These are phyloP conservation scores for Amphiprion ocellaris DNA, from an alignment of 2,113 vertebrate genomes.

Conservation along the genomic window DNA sequence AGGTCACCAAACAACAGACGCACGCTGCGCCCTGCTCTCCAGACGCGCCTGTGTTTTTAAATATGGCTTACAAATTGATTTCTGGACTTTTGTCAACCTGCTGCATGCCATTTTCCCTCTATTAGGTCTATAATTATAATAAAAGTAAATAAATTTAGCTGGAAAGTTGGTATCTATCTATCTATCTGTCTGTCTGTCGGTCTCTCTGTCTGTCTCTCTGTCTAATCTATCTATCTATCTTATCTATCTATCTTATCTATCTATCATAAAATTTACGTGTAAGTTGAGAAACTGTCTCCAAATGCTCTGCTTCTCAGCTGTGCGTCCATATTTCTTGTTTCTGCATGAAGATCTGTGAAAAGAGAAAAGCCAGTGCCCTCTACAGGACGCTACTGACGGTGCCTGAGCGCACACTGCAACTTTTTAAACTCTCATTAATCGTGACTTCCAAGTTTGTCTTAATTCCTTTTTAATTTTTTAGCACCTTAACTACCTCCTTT, in stretches of 20 bases:
- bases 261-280: background rate
- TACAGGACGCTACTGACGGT: slow-evolving; percentile 63
- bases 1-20: slow-evolving; percentile 52
- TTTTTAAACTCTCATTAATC: background rate
- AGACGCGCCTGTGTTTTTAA: slow-evolving; percentile 31
- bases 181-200: background rate
- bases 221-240: background rate
- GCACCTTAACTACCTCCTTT: background rate
- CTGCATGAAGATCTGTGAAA: slow-evolving; percentile 46
- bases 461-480: background rate
- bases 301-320: background rate
- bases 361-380: slow-evolving; percentile 81
- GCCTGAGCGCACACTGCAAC: background rate
- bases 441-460: background rate
- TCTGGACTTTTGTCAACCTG: slow-evolving; percentile 22
- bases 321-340: background rate
- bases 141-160: too few relatives aligned
- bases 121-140: background rate
- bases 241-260: slow-evolving; percentile 16
- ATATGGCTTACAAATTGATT: slow-evolving; percentile 36
- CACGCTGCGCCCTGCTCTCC: background rate
- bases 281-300: slow-evolving; percentile 23
- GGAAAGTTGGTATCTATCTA: background rate
- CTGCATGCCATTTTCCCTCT: background rate
- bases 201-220: too few relatives aligned